Conservation (phyloP, 2,888 invertebrate species). For the Leptodirus hochenwartii region DNA sequence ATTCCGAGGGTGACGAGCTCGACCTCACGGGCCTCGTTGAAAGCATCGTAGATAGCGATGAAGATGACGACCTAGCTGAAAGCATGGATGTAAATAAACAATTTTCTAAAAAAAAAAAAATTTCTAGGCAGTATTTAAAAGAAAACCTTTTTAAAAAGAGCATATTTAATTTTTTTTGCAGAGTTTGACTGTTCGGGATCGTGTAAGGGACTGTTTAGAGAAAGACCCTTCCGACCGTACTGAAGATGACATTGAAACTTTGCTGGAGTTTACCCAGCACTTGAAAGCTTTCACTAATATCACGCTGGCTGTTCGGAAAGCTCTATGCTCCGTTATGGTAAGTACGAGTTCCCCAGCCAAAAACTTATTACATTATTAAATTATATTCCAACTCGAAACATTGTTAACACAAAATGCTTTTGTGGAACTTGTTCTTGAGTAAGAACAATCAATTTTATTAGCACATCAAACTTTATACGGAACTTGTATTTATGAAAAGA, state of each 20-base stretch:
- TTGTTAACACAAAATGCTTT: no score
- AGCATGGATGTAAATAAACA: conserved; percentile 56
- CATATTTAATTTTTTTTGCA: conserved; percentile 22
- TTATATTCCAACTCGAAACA: no score
- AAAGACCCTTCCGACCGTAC: conserved; percentile 91
- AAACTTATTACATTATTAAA: no score
- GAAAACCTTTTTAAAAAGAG: background rate
- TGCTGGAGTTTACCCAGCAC: conserved; percentile 95
- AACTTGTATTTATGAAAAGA: no score
- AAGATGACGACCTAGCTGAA: conserved; percentile 83
- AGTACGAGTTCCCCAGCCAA: no score
- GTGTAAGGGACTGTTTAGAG: conserved; percentile 91
- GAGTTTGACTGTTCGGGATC: conserved; percentile 81
- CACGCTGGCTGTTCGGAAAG: conserved; percentile 85
- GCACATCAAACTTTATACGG: no score
- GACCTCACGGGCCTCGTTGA: conserved; percentile 89
- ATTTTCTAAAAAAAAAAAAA: no score
- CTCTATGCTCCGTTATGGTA: conserved; percentile 89
- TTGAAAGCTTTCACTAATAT: conserved; percentile 95
- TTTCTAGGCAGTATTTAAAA: conserved; percentile 2
- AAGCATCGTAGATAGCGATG: conserved; percentile 90
- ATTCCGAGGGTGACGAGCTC: conserved; percentile 69
- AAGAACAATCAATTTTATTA: no score
- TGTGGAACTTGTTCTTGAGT: no score
- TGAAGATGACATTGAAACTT: conserved; percentile 88